Evolutionary conservation across 30 jellyfish, hydroid and myxozoan genomes (phyloP).

Genomic region (Cassiopea xamachana): DNA sequence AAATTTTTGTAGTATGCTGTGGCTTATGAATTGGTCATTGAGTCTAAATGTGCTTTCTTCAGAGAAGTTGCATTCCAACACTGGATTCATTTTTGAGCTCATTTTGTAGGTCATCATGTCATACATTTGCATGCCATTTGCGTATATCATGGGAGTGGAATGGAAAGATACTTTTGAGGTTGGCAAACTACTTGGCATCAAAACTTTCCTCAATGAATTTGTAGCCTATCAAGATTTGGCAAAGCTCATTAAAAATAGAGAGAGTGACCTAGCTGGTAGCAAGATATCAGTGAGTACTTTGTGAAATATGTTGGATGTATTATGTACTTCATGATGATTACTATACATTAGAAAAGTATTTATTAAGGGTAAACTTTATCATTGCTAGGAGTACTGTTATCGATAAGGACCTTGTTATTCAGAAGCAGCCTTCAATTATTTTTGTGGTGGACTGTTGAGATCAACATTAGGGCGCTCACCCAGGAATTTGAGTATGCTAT

Average conservation of each 20-base stretch:
- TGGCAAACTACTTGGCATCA: conserved; percentile 78
- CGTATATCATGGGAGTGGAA: conserved; percentile 88
- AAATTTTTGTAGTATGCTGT: too few species aligned
- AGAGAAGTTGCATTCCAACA: too few species aligned
- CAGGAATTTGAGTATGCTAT: too few species aligned
- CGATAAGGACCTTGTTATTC: too few species aligned
- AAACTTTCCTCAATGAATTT: conserved; percentile 78
- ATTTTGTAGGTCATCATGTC: conserved; percentile 59
- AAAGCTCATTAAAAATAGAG: conserved; percentile 47
- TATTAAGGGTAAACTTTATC: too few species aligned
- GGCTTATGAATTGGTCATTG: too few species aligned
- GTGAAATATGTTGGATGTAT: neutral
- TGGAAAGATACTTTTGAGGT: conserved; percentile 82
- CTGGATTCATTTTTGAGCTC: neutral
- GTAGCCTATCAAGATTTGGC: conserved; percentile 72
- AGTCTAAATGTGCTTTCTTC: too few species aligned
- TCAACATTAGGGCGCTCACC: too few species aligned
- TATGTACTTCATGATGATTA: neutral
- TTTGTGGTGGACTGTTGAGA: too few species aligned
- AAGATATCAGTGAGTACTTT: conserved; percentile 36
- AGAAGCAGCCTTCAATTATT: too few species aligned
- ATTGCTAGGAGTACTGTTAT: too few species aligned
- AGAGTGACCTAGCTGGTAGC: conserved; percentile 40
- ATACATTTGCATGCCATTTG: conserved; percentile 82
- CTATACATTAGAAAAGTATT: neutral